Evolutionary conservation across 2,797 vertebrate genomes (phyloP), one percentile per base, ranked within the genome.

Genomic region (Tokudaia muenninki): DNA sequence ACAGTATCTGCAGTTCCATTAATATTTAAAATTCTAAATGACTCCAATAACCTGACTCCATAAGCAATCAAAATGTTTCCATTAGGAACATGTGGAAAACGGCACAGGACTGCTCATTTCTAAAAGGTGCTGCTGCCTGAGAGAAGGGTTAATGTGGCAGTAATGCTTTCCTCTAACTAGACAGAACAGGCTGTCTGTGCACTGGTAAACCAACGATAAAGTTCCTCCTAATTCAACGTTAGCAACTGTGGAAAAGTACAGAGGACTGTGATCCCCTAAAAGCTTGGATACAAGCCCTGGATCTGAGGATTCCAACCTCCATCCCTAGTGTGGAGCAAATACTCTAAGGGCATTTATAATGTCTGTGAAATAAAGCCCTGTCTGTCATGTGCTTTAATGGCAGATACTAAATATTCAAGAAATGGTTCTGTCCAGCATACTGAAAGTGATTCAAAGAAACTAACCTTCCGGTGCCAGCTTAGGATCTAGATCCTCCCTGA

Each of bases 381-480:
- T 29, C 16, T 47, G 81, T 29, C 44, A 22, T 22, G 17, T n/a
- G 41, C 6, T 44, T 21, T 44, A 7, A 10, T 1, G 29, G 9
- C 63, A 37, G 0, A 12, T 2, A 34, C 55, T 11, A 22, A 31
- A 44, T 7, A 10, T 55, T 88, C 47, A 8, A 9, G 4, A 24
- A 55, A 29, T 0, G 1, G 50, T 19, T 50, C 65, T 59, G 41
- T 31, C 57, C 13, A 34, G 4, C 24, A 6, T 2, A n/a, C 9
- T 1, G 34, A 57, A 74, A 17, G 11, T 14, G 2, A 16, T 13
- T 52, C 47, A 50, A 65, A 3, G 0, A 0, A 59, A 52, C 14
- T 29, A 44, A 12, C 61, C 1, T 6, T 4, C 1, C 16, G 5
- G 1, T 0, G 13, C 26, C 17, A 0, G 0, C 5, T 26, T 41